Percentiles rank a stretch among this genome's conserved stretches.
Evolutionary conservation across 2,888 invertebrate species (phyloP).

Genomic region (Coelogynopora nodosa): DNA sequence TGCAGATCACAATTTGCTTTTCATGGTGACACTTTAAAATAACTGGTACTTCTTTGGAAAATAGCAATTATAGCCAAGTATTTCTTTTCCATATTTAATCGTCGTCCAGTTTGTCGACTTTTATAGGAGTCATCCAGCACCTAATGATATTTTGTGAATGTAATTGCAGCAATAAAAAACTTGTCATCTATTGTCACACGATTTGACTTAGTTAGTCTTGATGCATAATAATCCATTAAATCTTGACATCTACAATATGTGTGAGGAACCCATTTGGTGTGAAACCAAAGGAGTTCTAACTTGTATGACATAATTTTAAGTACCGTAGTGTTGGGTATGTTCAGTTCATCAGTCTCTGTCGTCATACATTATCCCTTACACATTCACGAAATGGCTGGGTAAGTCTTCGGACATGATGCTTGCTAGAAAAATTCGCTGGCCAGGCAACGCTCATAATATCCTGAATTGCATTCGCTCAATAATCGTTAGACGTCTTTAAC

Average conservation of each 20-base stretch:
- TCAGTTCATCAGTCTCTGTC: neutral
- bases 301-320: constrained; percentile 13
- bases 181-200: neutral
- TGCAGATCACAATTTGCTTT: neutral
- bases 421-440: neutral
- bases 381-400: neutral
- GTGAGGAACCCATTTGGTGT: constrained; percentile 11
- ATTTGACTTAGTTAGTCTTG: neutral
- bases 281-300: constrained; percentile 19
- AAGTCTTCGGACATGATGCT: neutral
- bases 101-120: neutral
- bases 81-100: neutral
- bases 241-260: neutral
- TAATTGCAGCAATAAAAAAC: neutral
- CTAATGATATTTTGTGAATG: neutral
- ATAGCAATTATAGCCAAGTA: neutral
- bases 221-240: neutral
- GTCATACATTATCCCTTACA: neutral
- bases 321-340: neutral
- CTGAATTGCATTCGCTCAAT: too few relatives aligned
- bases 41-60: neutral
- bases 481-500: too few relatives aligned
- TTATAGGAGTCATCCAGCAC: neutral
- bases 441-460: neutral
- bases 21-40: neutral